Percentiles rank a stretch among this genome's conserved stretches.
Conservation (phyloP, 2,888 invertebrate species). For the Yponomeuta malinellus region DNA sequence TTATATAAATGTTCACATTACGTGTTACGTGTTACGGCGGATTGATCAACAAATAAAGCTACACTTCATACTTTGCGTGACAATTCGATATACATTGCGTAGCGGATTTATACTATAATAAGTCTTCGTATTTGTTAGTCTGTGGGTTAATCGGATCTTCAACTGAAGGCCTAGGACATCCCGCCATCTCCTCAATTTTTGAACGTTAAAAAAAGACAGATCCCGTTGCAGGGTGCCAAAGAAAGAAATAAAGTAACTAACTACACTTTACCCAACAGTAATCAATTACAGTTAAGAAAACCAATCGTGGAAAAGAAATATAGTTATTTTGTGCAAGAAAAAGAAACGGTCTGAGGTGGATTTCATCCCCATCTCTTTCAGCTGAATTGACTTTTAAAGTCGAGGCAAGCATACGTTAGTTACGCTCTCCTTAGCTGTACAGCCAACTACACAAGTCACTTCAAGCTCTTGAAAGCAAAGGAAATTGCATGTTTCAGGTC, state of each 20-base stretch:
- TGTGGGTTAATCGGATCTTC: too few relatives aligned
- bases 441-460: background rate
- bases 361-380: background rate
- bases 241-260: background rate
- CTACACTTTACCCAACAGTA: background rate
- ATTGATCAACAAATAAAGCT: too few relatives aligned
- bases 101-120: too few relatives aligned
- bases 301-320: background rate
- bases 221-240: background rate
- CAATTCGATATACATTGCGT: too few relatives aligned
- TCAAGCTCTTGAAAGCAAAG: background rate
- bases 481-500: background rate
- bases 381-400: slow-evolving; percentile 1
- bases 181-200: too few relatives aligned
- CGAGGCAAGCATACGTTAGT: slow-evolving; percentile 2
- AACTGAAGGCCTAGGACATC: too few relatives aligned
- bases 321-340: background rate
- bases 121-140: too few relatives aligned
- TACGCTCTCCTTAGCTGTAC: background rate
- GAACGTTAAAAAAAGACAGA: too few relatives aligned
- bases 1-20: too few relatives aligned
- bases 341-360: background rate
- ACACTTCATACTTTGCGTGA: too few relatives aligned
- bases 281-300: slow-evolving; percentile 3
- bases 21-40: too few relatives aligned